Percentiles rank a stretch among this genome's conserved stretches.
Conservation (phyloP, 2,113 vertebrate species). For the Muntiacus reevesi region DNA sequence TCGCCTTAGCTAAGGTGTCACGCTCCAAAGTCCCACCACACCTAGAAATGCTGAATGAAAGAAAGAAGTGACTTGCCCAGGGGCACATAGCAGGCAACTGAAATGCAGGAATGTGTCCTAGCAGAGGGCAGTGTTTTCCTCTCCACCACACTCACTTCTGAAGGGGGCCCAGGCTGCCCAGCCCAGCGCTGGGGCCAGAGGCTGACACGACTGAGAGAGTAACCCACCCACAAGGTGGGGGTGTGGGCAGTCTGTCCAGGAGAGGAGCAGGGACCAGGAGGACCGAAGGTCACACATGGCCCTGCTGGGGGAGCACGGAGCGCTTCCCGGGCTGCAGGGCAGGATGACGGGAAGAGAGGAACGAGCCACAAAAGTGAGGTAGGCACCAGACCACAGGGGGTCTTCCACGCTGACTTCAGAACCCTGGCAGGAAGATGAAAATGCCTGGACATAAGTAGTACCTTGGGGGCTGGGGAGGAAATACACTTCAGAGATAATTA, state of each 20-base stretch:
- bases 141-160: neutral
- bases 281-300: neutral
- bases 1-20: neutral
- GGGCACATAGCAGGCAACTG: neutral
- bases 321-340: neutral
- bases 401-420: rapidly evolving
- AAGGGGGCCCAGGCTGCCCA: neutral
- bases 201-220: neutral
- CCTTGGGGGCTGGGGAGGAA: too few relatives aligned
- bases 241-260: neutral
- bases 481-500: neutral
- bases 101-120: neutral
- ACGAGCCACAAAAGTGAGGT: neutral
- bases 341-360: neutral
- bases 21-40: neutral
- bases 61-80: too few relatives aligned
- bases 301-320: neutral
- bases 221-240: neutral
- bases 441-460: rapidly evolving
- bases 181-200: neutral
- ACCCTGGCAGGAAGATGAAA: neutral
- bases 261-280: neutral
- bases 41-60: neutral
- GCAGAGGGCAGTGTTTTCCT: neutral
- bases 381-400: too few relatives aligned